phyloP scores from a whole-genome alignment of 2,797 vertebrate species.

The Cynodonichthys magdalenae region DNA sequence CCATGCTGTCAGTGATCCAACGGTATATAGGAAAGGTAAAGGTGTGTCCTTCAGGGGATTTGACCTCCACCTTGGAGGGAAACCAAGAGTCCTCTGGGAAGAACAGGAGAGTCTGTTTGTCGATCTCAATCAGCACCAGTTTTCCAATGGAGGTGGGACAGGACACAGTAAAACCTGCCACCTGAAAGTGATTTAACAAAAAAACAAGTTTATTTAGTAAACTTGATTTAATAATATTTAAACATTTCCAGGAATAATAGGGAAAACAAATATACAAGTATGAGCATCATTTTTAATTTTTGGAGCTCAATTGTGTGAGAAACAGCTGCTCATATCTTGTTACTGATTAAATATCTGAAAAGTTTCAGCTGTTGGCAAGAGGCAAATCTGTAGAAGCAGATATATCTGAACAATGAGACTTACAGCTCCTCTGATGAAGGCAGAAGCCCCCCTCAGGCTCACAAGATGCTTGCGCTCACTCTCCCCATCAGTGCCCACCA shows the following conservation, averaged over 20 bases:
- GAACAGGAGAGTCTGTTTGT: slow-evolving; percentile 33
- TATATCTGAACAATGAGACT: slow-evolving; percentile 29
- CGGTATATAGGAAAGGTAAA: slow-evolving; percentile 59
- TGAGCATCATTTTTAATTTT: background rate
- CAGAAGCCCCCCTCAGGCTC: background rate
- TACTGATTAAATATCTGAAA: background rate
- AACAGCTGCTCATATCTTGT: background rate
- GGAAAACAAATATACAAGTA: too few species aligned
- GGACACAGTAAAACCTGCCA: slow-evolving; percentile 28
- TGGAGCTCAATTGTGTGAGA: background rate
- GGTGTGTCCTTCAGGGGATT: slow-evolving; percentile 35
- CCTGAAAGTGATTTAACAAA: slow-evolving; percentile 7
- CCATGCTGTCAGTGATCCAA: slow-evolving; percentile 48
- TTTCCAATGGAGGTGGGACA: slow-evolving; percentile 51
- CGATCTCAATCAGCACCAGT: slow-evolving; percentile 57
- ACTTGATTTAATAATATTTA: background rate
- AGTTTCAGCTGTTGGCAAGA: background rate
- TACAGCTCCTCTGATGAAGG: slow-evolving; percentile 39
- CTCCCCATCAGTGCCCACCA: slow-evolving; percentile 55
- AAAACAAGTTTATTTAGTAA: background rate
- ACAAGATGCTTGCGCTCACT: slow-evolving; percentile 22
- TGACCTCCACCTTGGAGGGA: slow-evolving; percentile 47
- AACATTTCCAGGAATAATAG: too few species aligned
- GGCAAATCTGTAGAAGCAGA: background rate
- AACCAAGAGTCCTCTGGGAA: slow-evolving; percentile 52